Conservation (phyloP, 2,888 invertebrate genomes). For the Craniophora ligustri region DNA sequence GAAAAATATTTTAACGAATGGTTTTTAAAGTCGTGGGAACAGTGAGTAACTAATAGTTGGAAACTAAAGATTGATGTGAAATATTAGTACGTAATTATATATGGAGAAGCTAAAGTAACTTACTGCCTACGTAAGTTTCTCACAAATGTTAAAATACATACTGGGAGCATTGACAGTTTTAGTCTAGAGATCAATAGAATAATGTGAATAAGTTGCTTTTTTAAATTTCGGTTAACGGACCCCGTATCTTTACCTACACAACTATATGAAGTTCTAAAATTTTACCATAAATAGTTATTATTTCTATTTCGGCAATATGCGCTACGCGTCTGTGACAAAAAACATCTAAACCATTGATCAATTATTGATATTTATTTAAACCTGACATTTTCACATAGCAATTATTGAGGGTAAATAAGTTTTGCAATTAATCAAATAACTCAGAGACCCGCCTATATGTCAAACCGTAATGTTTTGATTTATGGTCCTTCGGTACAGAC, state of each 20-base stretch:
- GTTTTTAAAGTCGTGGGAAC: conserved; percentile 34
- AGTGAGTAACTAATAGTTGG: background rate
- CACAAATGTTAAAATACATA: too few relatives aligned
- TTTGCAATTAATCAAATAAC: conserved; percentile 37
- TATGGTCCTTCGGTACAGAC: conserved; percentile 14
- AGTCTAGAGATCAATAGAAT: too few relatives aligned
- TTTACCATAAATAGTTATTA: background rate
- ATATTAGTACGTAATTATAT: background rate
- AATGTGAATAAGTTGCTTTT: too few relatives aligned
- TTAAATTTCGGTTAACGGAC: too few relatives aligned
- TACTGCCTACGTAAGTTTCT: too few relatives aligned
- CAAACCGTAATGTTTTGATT: conserved; percentile 37
- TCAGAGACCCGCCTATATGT: conserved; percentile 24
- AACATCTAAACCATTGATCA: conserved; percentile 19
- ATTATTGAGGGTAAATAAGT: conserved; percentile 35
- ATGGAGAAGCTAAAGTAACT: too few relatives aligned
- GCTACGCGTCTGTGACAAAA: background rate
- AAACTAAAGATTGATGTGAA: background rate
- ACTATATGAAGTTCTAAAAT: background rate
- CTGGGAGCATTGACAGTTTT: too few relatives aligned
- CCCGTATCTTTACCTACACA: too few relatives aligned
- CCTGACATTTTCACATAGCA: conserved; percentile 12
- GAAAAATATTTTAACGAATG: conserved; percentile 28
- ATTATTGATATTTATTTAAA: conserved; percentile 18
- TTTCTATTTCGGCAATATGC: background rate